These are phyloP conservation scores for Xylocopa sonorina DNA, from an alignment of 1,140 invertebrate species.

Conservation along the genomic window DNA sequence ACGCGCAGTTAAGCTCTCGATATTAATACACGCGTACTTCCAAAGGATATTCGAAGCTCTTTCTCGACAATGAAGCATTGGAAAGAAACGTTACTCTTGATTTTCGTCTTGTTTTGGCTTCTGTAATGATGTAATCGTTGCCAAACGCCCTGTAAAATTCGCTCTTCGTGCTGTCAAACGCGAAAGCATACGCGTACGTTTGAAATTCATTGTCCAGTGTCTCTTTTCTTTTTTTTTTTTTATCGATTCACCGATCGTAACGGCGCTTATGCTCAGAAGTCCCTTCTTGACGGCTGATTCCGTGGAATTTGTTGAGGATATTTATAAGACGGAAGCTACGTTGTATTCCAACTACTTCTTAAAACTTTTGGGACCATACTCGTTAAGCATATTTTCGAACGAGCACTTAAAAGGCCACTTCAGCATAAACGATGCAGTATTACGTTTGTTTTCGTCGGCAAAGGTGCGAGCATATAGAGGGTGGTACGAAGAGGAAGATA, in stretches of 20 bases:
- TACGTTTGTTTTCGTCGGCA: constrained; percentile 44
- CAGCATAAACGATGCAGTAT: constrained; percentile 57
- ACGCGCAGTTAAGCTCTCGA: no score
- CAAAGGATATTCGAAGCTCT: no score
- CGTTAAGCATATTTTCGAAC: constrained; percentile 58
- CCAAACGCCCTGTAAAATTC: no score
- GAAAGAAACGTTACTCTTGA: no score
- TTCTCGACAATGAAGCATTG: no score
- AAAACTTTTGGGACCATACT: constrained; percentile 69
- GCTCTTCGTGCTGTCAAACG: no score
- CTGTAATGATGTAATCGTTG: no score
- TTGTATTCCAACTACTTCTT: constrained; percentile 52
- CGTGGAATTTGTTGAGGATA: constrained; percentile 24
- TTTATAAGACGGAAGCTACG: constrained; percentile 37
- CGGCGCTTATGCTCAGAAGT: constrained; percentile 33
- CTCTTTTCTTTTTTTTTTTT: no score
- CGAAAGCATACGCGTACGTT: no score
- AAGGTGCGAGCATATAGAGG: background rate
- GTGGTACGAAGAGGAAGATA: background rate
- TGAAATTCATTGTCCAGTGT: no score
- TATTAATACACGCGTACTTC: no score
- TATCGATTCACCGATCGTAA: background rate
- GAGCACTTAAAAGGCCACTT: constrained; percentile 30
- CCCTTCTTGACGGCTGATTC: constrained; percentile 22
- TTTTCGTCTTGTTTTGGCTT: no score